Evolutionary conservation across 2,888 invertebrate species (phyloP).

Genomic region (Ornithoptera priamus): DNA sequence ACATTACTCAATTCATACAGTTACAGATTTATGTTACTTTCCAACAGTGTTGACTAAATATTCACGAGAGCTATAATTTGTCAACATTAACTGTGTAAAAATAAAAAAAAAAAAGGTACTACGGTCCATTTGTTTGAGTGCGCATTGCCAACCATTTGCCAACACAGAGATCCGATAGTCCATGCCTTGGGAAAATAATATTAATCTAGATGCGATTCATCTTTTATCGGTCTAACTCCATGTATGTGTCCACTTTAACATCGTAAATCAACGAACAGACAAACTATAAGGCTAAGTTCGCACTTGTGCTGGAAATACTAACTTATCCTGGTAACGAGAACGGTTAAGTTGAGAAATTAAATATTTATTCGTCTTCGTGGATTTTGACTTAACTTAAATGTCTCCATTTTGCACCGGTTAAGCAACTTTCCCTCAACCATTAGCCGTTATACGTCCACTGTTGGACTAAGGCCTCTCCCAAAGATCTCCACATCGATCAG

Average conservation of each 20-base stretch:
- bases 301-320: background rate
- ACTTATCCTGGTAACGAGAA: background rate
- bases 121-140: slow-evolving; percentile 44
- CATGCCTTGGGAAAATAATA: slow-evolving; percentile 55
- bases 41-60: too few relatives aligned
- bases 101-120: slow-evolving; percentile 5
- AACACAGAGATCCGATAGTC: slow-evolving; percentile 63
- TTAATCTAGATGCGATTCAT: slow-evolving; percentile 66
- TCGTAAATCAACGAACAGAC: slow-evolving; percentile 58
- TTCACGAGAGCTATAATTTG: too few relatives aligned
- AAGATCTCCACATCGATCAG: too few relatives aligned
- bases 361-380: too few relatives aligned
- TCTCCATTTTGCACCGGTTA: too few relatives aligned
- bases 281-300: slow-evolving; percentile 12
- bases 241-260: slow-evolving; percentile 50
- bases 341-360: too few relatives aligned
- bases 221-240: slow-evolving; percentile 68
- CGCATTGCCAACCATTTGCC: slow-evolving; percentile 58
- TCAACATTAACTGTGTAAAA: background rate
- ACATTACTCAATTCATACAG: too few relatives aligned
- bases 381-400: too few relatives aligned
- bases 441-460: too few relatives aligned
- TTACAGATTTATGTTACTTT: too few relatives aligned
- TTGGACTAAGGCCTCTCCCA: too few relatives aligned
- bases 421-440: too few relatives aligned